These are phyloP conservation scores for Psettodes erumei DNA, from an alignment of 2,113 vertebrate species.

Conservation along the genomic window DNA sequence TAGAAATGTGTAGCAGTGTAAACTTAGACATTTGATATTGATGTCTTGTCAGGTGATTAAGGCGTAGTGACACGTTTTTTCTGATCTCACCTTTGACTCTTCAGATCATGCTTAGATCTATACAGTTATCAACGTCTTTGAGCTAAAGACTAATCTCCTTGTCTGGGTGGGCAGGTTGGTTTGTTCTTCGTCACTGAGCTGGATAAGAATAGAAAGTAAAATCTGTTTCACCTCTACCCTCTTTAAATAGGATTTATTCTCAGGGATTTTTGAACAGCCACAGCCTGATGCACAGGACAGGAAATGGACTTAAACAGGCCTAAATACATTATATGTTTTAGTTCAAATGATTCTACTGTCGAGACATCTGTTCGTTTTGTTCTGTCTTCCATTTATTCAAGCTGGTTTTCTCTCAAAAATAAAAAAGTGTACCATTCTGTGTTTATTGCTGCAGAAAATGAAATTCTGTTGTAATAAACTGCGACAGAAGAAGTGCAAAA, in stretches of 20 bases:
- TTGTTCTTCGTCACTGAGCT: slow-evolving; percentile 55
- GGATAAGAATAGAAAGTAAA: slow-evolving; percentile 67
- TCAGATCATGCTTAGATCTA: background rate
- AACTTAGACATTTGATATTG: background rate
- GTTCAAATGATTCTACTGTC: background rate
- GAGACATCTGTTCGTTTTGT: background rate
- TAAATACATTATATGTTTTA: background rate
- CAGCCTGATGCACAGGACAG: background rate
- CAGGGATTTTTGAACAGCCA: background rate
- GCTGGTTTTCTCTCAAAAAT: background rate
- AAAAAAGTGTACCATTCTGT: background rate
- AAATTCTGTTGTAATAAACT: background rate
- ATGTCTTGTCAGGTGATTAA: background rate
- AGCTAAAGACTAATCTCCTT: background rate
- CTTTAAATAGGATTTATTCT: slow-evolving; percentile 62
- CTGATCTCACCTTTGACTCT: background rate
- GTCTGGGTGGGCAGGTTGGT: slow-evolving; percentile 31
- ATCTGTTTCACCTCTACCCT: slow-evolving; percentile 46
- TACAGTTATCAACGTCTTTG: background rate
- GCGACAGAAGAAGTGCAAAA: background rate
- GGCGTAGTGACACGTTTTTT: background rate
- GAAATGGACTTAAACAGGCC: slow-evolving; percentile 7
- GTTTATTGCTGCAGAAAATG: too few species aligned
- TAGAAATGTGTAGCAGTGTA: background rate
- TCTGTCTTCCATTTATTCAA: background rate